Evolutionary conservation across 2,888 invertebrate genomes (phyloP).

Genomic region (Adineta ricciae): DNA sequence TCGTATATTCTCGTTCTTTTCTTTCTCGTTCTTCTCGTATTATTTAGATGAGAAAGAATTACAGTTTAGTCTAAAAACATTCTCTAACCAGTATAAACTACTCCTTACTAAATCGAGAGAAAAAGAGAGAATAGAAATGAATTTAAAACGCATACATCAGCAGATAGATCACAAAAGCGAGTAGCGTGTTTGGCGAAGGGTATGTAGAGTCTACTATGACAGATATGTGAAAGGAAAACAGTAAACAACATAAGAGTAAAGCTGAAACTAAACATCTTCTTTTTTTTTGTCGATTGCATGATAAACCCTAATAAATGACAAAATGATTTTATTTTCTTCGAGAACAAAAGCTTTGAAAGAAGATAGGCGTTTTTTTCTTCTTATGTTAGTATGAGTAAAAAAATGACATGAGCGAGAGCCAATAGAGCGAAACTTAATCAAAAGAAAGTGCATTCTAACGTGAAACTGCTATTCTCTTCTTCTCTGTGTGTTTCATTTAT

Average conservation of each 20-base stretch:
- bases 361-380: not conserved
- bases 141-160: not conserved
- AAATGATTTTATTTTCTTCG: not conserved
- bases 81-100: not conserved
- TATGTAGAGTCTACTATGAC: not conserved
- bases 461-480: not conserved
- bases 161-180: not conserved
- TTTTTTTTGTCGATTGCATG: not conserved
- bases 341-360: not conserved
- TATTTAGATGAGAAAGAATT: not conserved
- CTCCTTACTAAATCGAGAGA: not conserved
- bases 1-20: not conserved
- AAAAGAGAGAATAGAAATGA: not conserved
- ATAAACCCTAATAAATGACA: not conserved
- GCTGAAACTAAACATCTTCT: too few species aligned
- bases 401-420: not conserved
- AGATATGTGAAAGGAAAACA: not conserved
- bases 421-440: not conserved
- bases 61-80: not conserved
- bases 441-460: not conserved
- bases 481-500: not conserved
- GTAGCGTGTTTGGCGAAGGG: not conserved
- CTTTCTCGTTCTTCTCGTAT: not conserved
- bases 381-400: not conserved
- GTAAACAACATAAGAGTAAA: not conserved